phyloP scores from a whole-genome alignment of 2,113 vertebrate species.

The Carassius carassius region DNA sequence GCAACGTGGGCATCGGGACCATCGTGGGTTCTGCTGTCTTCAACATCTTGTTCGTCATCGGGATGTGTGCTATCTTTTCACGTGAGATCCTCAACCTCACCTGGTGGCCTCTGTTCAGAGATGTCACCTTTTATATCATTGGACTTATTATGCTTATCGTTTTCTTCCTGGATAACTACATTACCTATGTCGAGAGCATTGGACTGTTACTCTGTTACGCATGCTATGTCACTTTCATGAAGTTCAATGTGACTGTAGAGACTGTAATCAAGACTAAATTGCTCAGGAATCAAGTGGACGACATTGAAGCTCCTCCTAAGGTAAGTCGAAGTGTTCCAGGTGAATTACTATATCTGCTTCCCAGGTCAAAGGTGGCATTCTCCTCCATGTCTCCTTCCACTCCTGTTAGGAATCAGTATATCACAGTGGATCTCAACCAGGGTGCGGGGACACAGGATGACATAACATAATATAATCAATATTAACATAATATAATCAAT shows the following conservation, averaged over 20 bases:
- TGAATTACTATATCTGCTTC: background rate
- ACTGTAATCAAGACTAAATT: conserved; percentile 79
- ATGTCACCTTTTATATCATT: conserved; percentile 94
- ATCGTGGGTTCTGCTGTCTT: conserved; percentile 97
- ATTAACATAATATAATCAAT: background rate
- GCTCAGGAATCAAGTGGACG: conserved; percentile 87
- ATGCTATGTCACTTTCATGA: conserved; percentile 95
- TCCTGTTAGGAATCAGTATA: background rate
- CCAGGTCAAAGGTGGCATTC: background rate
- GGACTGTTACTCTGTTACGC: conserved; percentile 83
- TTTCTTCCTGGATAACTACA: conserved; percentile 97
- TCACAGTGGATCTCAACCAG: background rate
- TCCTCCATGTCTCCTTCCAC: background rate
- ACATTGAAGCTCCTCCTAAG: conserved; percentile 85
- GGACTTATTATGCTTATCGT: conserved; percentile 94
- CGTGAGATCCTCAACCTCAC: conserved; percentile 94
- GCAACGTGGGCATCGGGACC: conserved; percentile 96
- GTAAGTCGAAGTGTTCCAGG: conserved; percentile 70
- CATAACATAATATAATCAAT: too few relatives aligned
- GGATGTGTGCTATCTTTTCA: conserved; percentile 98
- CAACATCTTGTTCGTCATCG: conserved; percentile 98
- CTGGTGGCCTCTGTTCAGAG: conserved; percentile 98
- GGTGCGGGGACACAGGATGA: background rate
- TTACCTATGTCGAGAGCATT: conserved; percentile 85
- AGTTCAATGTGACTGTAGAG: conserved; percentile 89